Percentiles rank a stretch among this genome's conserved stretches.
Conservation (phyloP, 2,797 vertebrate genomes). For the Spinus olivaceus region DNA sequence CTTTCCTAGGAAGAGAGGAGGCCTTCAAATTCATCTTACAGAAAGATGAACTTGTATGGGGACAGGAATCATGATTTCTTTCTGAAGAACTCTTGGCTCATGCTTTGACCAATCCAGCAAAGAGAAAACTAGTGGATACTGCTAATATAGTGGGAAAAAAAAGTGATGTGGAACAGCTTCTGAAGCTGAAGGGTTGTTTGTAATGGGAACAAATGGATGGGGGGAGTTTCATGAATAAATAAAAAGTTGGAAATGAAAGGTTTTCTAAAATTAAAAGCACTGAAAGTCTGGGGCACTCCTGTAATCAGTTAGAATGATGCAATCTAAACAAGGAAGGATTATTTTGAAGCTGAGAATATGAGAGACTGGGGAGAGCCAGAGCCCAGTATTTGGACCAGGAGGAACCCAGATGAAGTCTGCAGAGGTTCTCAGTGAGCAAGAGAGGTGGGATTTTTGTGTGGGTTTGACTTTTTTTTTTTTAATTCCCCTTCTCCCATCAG, state of each 20-base stretch:
- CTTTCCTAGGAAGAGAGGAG: not conserved
- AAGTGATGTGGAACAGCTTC: not conserved
- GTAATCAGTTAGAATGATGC: not conserved
- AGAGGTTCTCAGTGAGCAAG: not conserved
- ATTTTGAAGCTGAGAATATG: not conserved
- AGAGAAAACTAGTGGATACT: not conserved
- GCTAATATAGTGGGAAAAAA: not conserved
- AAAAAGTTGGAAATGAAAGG: not conserved
- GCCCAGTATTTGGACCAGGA: not conserved
- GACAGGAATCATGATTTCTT: not conserved
- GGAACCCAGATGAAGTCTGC: not conserved
- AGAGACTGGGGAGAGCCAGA: not conserved
- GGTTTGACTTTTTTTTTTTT: not conserved
- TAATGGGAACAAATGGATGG: not conserved
- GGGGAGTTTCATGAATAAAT: not conserved
- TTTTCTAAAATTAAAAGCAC: not conserved
- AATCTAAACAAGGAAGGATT: not conserved
- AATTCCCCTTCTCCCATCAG: rapidly evolving
- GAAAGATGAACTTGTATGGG: not conserved
- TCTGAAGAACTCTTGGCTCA: rapidly evolving
- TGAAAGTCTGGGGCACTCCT: not conserved
- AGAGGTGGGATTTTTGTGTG: not conserved
- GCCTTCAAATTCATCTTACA: not conserved
- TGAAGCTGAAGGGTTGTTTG: not conserved
- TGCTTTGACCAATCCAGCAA: not conserved